A percentile compares a stretch with the other conserved stretches of the same genome.
Evolutionary conservation across 2,888 invertebrate genomes (phyloP).

Genomic region (Ashinkailepas kermadecensis): DNA sequence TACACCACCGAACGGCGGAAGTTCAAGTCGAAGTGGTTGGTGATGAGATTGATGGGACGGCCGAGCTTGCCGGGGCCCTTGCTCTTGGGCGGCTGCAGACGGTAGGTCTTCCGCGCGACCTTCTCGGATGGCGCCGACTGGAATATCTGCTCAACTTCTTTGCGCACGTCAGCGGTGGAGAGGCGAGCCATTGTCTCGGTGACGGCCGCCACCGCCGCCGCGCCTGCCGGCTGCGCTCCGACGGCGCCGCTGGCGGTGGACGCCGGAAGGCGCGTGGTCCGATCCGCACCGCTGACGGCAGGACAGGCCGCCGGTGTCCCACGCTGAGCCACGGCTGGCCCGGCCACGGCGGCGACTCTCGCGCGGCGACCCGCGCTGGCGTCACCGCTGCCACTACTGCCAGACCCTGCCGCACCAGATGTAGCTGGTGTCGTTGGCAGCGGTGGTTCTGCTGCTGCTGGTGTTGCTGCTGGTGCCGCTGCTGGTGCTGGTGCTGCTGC

Average conservation of each 20-base stretch:
- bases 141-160: neutral
- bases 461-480: neutral
- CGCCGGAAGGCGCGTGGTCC: too few relatives aligned
- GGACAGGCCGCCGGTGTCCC: too few relatives aligned
- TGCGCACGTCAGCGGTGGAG: neutral
- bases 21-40: constrained; percentile 11
- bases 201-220: neutral
- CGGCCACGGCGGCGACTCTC: neutral
- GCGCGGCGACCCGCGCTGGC: neutral
- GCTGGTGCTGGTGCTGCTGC: neutral
- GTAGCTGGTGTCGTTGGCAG: neutral
- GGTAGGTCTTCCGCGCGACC: neutral
- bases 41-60: neutral
- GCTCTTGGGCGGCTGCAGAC: neutral
- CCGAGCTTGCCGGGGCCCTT: neutral
- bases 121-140: neutral
- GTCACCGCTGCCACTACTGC: neutral
- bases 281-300: too few relatives aligned
- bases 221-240: neutral
- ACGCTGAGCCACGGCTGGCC: too few relatives aligned
- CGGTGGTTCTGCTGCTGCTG: neutral
- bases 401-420: neutral
- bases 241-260: neutral
- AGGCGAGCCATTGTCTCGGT: neutral
- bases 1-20: neutral